phyloP scores from a whole-genome alignment of 2,113 vertebrate genomes.

The Perccottus glenii region DNA sequence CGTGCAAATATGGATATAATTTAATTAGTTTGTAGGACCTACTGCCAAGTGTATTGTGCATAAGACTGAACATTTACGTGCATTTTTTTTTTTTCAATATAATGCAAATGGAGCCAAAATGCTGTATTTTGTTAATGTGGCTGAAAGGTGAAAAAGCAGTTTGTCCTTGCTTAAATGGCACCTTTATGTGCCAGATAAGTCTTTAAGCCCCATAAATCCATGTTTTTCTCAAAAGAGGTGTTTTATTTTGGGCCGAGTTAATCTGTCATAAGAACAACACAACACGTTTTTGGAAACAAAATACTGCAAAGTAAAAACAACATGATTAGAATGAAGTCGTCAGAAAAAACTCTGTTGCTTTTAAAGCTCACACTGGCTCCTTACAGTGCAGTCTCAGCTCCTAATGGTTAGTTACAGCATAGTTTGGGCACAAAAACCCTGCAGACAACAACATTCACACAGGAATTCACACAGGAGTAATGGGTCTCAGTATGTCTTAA shows the following conservation, averaged over 20 bases:
- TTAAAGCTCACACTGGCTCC: too few relatives aligned
- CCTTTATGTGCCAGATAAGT: constrained; percentile 1
- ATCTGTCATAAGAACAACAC: background rate
- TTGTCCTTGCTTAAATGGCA: background rate
- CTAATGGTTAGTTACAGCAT: too few relatives aligned
- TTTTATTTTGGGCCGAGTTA: background rate
- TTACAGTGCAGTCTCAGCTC: too few relatives aligned
- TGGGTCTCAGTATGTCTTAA: too few relatives aligned
- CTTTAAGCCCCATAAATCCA: background rate
- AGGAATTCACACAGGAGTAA: too few relatives aligned
- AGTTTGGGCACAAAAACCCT: too few relatives aligned
- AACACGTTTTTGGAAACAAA: background rate
- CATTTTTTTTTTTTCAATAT: background rate
- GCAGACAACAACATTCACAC: too few relatives aligned
- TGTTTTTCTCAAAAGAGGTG: background rate
- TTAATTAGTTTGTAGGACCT: constrained; percentile 53
- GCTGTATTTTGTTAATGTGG: background rate
- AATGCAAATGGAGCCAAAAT: constrained; percentile 2
- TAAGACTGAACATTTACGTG: constrained; percentile 19
- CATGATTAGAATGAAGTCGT: too few relatives aligned
- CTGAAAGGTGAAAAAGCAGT: background rate
- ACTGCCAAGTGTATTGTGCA: constrained; percentile 42
- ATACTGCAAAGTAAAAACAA: too few relatives aligned
- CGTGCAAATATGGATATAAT: constrained; percentile 63
- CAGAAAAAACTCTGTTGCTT: too few relatives aligned